Evolutionary conservation across 2,888 invertebrate species (phyloP), one percentile per base, ranked within the genome.

Genomic region (Leucophenga maculata): DNA sequence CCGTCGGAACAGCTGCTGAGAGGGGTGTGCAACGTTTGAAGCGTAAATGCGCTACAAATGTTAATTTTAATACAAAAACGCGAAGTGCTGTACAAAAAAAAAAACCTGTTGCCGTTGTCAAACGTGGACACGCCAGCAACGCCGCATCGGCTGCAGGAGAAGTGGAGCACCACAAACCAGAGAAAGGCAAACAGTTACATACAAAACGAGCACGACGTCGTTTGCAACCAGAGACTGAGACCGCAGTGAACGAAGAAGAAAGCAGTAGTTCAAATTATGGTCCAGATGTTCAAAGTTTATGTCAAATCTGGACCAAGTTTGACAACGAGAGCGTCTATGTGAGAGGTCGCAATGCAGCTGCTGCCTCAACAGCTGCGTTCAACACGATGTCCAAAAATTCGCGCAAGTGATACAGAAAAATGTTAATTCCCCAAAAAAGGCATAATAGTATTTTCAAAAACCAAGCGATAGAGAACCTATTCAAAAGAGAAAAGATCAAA

Each of bases 201-300:
- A 18, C n/a, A 50, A 50, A 86, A 66, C 85, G 85, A 20, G 80
- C 86, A 3, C 83, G 87, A 68, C 86, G 86, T 73, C 82, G 86
- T 73, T 78, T 87, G 60, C 39, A 39, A 39, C 77, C 84, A 74
- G 86, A 87, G 86, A 87, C 86, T 87, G 87, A 86, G 74, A 39
- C 74, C 74, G 70, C 69, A 65, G 69, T 74, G 59, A 73, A 64
- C 69, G 77, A 69, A 13, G 78, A 80, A 67, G 82, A 83, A 67
- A 84, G 84, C 68, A 85, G 84, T 68, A 85, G 82, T 75, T 82
- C 84, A 64, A 80, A 78, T 72, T 85, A 82, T 75, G 79, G 75
- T 57, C 75, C 81, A 16, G 77, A 80, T 68, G 75, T 84, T 73
- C 77, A 79, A 44, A 75, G 77, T 65, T 72, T 78, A 67, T 86